Conservation (phyloP, 1,140 invertebrate genomes). For the Homalodisca vitripennis region DNA sequence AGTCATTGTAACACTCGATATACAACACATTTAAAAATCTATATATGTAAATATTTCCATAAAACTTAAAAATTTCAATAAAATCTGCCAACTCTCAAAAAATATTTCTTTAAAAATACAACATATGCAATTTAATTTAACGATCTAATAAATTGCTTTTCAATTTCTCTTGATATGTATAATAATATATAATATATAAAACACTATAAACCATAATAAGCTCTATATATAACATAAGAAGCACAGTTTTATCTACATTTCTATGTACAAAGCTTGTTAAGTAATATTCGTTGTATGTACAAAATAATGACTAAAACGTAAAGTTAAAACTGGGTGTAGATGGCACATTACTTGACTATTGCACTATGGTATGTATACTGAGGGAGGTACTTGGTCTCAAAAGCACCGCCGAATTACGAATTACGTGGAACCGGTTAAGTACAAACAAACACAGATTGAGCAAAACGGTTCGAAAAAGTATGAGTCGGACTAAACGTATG, state of each 20-base stretch:
- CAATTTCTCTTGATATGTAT: background rate
- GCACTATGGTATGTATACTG: constrained; percentile 5
- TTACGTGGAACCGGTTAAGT: constrained; percentile 22
- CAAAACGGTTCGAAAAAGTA: constrained; percentile 9
- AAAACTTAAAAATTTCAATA: constrained; percentile 16
- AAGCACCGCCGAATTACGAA: constrained; percentile 16
- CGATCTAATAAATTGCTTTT: constrained; percentile 15
- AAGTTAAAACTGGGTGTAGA: constrained; percentile 1
- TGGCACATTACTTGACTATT: constrained; percentile 15
- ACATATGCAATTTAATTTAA: constrained; percentile 15
- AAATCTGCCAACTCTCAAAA: constrained; percentile 23
- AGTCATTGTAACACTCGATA: too few species aligned
- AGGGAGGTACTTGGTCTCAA: constrained; percentile 8
- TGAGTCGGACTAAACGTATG: background rate
- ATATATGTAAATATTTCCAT: constrained; percentile 16
- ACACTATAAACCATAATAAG: constrained; percentile 16
- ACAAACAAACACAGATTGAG: constrained; percentile 15
- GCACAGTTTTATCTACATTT: constrained; percentile 11
- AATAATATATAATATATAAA: constrained; percentile 26
- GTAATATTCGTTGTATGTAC: constrained; percentile 18
- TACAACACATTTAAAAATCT: too few species aligned
- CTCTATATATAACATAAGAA: constrained; percentile 24
- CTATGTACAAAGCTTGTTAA: constrained; percentile 4
- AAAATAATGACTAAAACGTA: too few species aligned
- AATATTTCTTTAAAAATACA: constrained; percentile 24